phyloP scores from a whole-genome alignment of 2,888 invertebrate genomes.

The Proisotoma minuta region DNA sequence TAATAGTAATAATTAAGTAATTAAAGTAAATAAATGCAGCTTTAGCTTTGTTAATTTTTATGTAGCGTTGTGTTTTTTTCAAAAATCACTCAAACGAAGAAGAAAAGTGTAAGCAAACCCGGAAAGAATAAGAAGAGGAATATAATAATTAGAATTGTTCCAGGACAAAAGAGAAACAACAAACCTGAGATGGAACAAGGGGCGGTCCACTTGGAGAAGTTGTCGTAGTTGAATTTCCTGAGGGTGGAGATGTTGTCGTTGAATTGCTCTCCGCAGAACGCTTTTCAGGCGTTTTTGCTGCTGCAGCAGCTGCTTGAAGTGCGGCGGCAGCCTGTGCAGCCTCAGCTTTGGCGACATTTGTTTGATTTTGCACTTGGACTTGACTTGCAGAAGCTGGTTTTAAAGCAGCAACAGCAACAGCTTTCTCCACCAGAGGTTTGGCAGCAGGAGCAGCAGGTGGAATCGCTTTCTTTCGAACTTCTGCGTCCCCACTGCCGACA shows the following conservation, averaged over 20 bases:
- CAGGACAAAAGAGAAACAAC: not conserved
- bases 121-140: not conserved
- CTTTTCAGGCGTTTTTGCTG: constrained; percentile 12
- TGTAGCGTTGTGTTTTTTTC: too few species aligned
- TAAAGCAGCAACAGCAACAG: constrained; percentile 6
- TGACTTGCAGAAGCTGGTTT: constrained; percentile 26
- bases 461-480: constrained; percentile 19
- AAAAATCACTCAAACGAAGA: too few species aligned
- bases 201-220: constrained; percentile 40
- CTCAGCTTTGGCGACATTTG: constrained; percentile 49
- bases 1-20: too few species aligned
- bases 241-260: constrained; percentile 22
- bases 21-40: too few species aligned
- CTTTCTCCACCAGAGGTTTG: too few species aligned
- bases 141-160: not conserved
- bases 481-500: too few species aligned
- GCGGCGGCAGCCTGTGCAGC: constrained; percentile 16
- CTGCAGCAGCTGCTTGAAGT: constrained; percentile 9
- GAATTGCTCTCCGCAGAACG: too few species aligned
- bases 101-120: too few species aligned
- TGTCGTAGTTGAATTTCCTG: constrained; percentile 14
- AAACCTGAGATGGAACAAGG: constrained; percentile 46
- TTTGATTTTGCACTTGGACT: not conserved
- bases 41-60: too few species aligned
- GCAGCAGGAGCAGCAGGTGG: constrained; percentile 15